phyloP scores from a whole-genome alignment of 1,140 invertebrate species.

The Drosophila tani region DNA sequence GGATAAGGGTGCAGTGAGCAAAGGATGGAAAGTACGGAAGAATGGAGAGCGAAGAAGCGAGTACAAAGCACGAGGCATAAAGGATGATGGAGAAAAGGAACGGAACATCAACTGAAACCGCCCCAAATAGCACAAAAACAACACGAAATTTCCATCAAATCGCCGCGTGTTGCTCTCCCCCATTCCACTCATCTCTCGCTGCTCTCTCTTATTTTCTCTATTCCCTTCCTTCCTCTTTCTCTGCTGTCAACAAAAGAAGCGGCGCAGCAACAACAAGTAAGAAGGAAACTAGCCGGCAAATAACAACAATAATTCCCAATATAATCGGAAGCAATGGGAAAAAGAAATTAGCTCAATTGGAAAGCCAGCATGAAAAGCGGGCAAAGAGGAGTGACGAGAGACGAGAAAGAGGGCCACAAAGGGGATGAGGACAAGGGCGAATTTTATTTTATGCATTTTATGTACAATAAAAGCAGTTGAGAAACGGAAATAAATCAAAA shows the following conservation, averaged over 20 bases:
- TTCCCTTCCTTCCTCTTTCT: constrained; percentile 19
- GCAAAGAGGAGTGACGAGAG: constrained; percentile 27
- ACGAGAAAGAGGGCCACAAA: constrained; percentile 15
- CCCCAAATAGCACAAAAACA: constrained; percentile 41
- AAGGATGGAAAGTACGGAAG: constrained; percentile 6
- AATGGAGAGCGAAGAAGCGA: constrained; percentile 7
- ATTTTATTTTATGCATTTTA: constrained; percentile 40
- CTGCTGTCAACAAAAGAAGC: constrained; percentile 31
- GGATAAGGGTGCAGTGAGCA: constrained; percentile 25
- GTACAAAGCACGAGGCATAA: constrained; percentile 11
- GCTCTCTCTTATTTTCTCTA: neutral
- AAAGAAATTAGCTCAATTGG: constrained; percentile 81
- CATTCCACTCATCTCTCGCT: neutral
- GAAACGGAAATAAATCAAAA: constrained; percentile 26
- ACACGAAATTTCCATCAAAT: constrained; percentile 38
- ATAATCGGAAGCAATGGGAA: constrained; percentile 80
- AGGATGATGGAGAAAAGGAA: constrained; percentile 29
- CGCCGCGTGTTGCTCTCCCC: constrained; percentile 14
- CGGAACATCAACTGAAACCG: constrained; percentile 31
- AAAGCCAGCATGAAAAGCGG: constrained; percentile 57
- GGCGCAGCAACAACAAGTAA: constrained; percentile 51
- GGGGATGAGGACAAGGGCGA: constrained; percentile 6
- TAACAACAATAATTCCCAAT: constrained; percentile 64
- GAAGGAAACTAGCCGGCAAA: constrained; percentile 57
- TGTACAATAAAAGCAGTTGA: constrained; percentile 33